Base-by-base conservation (phyloP, 2,797 vertebrate species). In the Sebastes variabilis region DNA sequence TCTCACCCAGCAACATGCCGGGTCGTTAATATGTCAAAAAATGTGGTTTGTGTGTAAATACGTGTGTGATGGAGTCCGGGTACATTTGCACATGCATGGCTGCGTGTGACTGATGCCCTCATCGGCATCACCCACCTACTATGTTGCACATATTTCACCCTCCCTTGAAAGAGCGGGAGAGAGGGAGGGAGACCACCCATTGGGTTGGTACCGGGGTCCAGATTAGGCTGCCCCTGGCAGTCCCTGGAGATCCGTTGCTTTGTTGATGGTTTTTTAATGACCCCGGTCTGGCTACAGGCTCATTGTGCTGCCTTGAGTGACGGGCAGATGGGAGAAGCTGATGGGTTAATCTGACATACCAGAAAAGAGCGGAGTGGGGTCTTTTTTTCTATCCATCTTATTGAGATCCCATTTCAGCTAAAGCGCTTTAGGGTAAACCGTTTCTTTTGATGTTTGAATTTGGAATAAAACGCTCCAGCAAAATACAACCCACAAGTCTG, bases 261-360 rank as follows among this genome's bases (percentile, higher is more conserved):
- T 96, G 93, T 94, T 94, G 92, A 93, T 93, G 82, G 66, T 73
- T 73, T 94, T 94, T 90, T 90, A 92, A 94, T 91, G 93, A 93
- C 88, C 90, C 86, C 82, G 46, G 88, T 82, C 89, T 90, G 88
- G 88, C 78, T 83, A 66, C 65, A 66, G 86, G 83, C 72, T 87
- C 89, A 92, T 94, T 94, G 93, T 94, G 30, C 72, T 42, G 54
- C 58, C 72, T 49, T 94, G 94, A 94, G 87, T 95, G 94, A 95
- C 91, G 85, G 83, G 84, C 79, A 80, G 90, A 91, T 92, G 90
- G 88, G 81, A 65, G 75, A 80, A 83, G 81, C 87, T 87, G 85
- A 88, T 87, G 82, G 83, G 80, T 88, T 88, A 91, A 91, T 87
- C 87, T 87, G 84, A 88, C 83, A 86, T 73, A 80, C 76, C 77